These are phyloP conservation scores for Tipula helvola DNA, from an alignment of 2,888 invertebrate genomes.

Conservation along the genomic window DNA sequence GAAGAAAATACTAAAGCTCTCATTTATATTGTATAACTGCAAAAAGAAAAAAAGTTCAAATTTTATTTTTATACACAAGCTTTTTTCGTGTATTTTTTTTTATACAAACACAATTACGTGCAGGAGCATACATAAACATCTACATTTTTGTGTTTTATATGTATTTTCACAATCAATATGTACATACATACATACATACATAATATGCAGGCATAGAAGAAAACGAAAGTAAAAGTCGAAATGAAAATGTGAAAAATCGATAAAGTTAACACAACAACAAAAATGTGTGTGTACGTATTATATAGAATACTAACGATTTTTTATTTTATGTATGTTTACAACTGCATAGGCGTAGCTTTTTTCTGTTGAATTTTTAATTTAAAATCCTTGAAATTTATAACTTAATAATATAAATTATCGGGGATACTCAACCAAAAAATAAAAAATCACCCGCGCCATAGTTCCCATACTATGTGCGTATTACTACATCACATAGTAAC, in stretches of 20 bases:
- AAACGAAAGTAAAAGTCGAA: not conserved
- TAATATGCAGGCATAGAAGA: not conserved
- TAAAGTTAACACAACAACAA: not conserved
- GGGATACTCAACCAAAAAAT: not conserved
- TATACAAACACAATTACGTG: not conserved
- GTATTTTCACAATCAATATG: conserved; percentile 4
- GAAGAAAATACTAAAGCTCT: not conserved
- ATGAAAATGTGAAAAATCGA: not conserved
- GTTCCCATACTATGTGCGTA: not conserved
- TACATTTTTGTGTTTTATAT: not conserved
- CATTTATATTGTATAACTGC: not conserved
- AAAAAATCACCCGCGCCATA: not conserved
- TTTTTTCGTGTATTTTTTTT: not conserved
- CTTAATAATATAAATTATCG: not conserved
- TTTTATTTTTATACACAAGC: not conserved
- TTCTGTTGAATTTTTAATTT: not conserved
- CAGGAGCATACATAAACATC: not conserved
- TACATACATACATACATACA: not conserved
- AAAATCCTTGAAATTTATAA: conserved; percentile 1
- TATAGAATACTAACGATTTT: not conserved
- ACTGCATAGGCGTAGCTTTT: not conserved
- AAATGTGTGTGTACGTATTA: not conserved
- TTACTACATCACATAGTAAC: not conserved
- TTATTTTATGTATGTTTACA: not conserved
- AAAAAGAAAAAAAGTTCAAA: not conserved